Base-by-base conservation (phyloP, 2,113 vertebrate species). In the Hypanus sabinus region DNA sequence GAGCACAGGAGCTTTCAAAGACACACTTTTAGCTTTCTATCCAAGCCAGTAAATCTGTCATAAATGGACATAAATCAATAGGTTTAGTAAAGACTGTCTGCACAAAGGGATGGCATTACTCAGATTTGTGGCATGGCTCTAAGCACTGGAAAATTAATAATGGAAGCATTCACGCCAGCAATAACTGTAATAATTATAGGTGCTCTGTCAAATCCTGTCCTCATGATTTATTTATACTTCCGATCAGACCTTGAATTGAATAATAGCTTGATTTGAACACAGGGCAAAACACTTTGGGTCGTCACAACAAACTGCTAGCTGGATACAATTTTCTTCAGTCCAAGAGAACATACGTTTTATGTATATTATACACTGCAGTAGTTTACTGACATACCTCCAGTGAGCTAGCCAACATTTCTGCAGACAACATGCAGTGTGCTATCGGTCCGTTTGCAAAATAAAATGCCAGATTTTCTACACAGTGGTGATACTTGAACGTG, bases 31-130 rank as follows among this genome's bases (percentile, higher is more conserved):
- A 75, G 94, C 95, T 96, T 94, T n/a, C 0, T n/a, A 27, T 91
- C 95, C 94, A 80, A 93, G 95, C 94, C 95, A 95, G 55, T 97
- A 96, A 97, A 97, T 97, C 96, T 96, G 94, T 94, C 94, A 24
- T 94, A 30, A 0, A 94, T 10, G 0, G 94, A 8, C 6, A 95
- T 97, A 97, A 97, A 97, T 97, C 96, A 96, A 88, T 0, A 0
- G 75, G 94, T 2, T 73, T 38, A 93, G 68, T 38, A 73, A 71
- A 71, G 36, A 92, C 90, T 38, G 65, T 71, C 65, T 92, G 33
- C 20, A 33, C 65, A 71, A 2, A 24, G 38, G 68, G 83, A 33
- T 20, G 3, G 65, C 90, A 71, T 71, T 92, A 75, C 70, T 93
- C 68, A 55, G 70, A n/a, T 93, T 55, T 75, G 68, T 30, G 91